Evolutionary conservation across 2,113 vertebrate genomes (phyloP), one percentile per base, ranked within the genome.

Genomic region (Oriolus oriolus): DNA sequence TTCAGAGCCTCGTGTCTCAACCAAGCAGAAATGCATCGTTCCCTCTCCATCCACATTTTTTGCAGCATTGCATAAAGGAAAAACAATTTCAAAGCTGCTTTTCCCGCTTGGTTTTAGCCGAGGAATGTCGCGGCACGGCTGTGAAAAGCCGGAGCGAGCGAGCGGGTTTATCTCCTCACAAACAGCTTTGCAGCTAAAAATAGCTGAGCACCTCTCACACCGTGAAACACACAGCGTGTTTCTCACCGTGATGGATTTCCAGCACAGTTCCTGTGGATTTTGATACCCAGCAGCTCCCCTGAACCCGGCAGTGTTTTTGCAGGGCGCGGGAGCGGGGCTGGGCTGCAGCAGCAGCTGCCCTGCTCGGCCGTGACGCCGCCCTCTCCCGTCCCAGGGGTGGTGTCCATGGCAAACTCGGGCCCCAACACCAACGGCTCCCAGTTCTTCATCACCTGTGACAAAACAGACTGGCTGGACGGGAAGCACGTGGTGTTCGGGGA

Each of bases 401-500:
- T 99, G 22, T 99, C 99, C 13, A 99, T 99, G 99, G 99, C 99
- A 18, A 99, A 99, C 97, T 99, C 99, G 0, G 99, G 99, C 15
- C 65, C 98, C 1, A 99, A 99, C 97, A 98, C 97, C 60, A 99
- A 99, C 0, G 98, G 99, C 81, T 99, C 99, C 27, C 99, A 99
- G 98, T 99, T 99, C 97, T 99, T 99, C 97, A 98, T 99, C 97
- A 99, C 98, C 1, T 99, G 98, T 7, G 99, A 99, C 64, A 99
- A 99, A 85, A 99, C 99, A 0, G 99, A 99, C 84, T 99, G 99
- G 99, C 97, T 99, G 95, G 99, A 99, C 0, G 98, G 98, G 45
- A 99, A 99, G 97, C 99, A 99, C 2, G 99, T 99, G 92, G 99
- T 99, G 80, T 99, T 99, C 3, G 99, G 99, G 33, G 99, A 99